phyloP scores from a whole-genome alignment of 2,888 invertebrate species.

The Hybos culiciformis region DNA sequence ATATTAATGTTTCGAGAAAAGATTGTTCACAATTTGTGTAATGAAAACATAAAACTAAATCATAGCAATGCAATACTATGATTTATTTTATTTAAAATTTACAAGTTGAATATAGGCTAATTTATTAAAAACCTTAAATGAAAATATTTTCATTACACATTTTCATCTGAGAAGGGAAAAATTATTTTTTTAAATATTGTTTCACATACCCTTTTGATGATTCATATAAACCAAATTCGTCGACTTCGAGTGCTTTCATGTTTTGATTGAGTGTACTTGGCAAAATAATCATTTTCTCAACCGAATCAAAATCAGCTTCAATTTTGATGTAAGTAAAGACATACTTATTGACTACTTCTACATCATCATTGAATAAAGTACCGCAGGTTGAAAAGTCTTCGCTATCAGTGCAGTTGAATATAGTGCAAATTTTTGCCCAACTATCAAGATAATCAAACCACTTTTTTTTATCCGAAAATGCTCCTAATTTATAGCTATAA shows the following conservation, averaged over 20 bases:
- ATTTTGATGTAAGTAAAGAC: conserved; percentile 24
- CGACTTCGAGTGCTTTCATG: conserved; percentile 20
- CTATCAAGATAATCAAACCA: neutral
- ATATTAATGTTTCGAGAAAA: no score
- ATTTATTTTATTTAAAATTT: no score
- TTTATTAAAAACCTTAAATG: no score
- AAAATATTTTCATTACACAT: no score
- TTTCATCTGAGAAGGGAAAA: no score
- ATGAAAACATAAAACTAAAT: no score
- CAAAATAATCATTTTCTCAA: conserved; percentile 22
- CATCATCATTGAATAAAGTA: conserved; percentile 16
- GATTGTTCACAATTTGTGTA: no score
- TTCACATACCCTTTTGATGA: conserved; percentile 7
- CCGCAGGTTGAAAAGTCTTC: conserved; percentile 33
- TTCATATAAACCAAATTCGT: conserved; percentile 7
- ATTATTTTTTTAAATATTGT: neutral
- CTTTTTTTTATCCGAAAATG: neutral
- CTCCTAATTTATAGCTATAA: neutral
- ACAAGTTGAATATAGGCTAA: no score
- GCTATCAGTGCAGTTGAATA: conserved; percentile 36
- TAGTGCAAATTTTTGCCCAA: conserved; percentile 33
- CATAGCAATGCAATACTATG: no score
- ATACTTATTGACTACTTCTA: conserved; percentile 17
- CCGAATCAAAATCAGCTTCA: conserved; percentile 19
- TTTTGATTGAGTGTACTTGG: conserved; percentile 24